Evolutionary conservation across 1,140 invertebrate species (phyloP), one percentile per base, ranked within the genome.

Genomic region (Drosophila cardini): DNA sequence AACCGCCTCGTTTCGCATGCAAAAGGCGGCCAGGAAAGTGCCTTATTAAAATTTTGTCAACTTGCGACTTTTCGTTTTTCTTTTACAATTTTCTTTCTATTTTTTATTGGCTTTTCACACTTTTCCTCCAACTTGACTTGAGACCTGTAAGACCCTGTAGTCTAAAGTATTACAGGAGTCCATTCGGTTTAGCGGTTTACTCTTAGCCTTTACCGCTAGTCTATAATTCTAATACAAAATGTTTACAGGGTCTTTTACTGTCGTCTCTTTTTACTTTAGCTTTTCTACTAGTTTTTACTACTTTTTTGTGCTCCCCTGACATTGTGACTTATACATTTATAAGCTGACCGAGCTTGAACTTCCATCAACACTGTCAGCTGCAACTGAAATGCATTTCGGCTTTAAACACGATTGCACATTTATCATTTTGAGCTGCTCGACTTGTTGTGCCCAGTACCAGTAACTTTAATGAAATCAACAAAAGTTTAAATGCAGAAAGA

Each of bases 1-100:
- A 76, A 78, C 64, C 46, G 75, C 50, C 30, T 77, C 60, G 76
- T 73, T 79, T 89, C 76, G 69, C 83, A 89, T 89, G 77, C 84
- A 89, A 80, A 90, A 73, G 80, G 76, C 84, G 84, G 80, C 86
- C 72, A 73, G 80, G 58, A 80, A 89, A 89, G 84, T 90, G 84
- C 77, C 84, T 89, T 89, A 89, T 89, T 89, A 89, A 89, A 89
- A 89, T 89, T 89, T 89, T 87, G 83, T 87, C 82, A 85, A 85
- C 82, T 85, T 85, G 80, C 78, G 78, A 85, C 56, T 30, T 15
- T 58, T 40, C 50, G 16, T 57, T 65, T 72, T 43, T 10, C 7
- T 30, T 34, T 50, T 21, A 15, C 9, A 38, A 57, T 60, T 67
- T 53, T 26, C 11, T 18, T 30, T 15, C 34, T 63, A 56, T 72